These are phyloP conservation scores for Siniperca knerii DNA, from an alignment of 2,113 vertebrate species.

Conservation along the genomic window DNA sequence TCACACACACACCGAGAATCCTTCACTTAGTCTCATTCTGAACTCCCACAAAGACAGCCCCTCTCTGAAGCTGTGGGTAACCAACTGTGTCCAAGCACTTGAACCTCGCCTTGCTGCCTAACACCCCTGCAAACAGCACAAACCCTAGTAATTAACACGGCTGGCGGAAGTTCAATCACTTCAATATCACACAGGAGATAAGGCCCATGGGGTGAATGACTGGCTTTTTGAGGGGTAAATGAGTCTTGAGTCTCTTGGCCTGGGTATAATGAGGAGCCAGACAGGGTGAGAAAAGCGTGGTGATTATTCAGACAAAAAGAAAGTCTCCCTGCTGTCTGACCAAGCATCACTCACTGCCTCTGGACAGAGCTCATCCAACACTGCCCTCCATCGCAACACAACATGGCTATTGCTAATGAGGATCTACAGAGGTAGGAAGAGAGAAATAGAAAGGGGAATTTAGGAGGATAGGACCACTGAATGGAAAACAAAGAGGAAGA, in stretches of 20 bases:
- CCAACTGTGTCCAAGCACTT: constrained; percentile 26
- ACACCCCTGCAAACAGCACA: background rate
- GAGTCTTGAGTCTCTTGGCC: constrained; percentile 27
- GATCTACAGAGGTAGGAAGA: constrained; percentile 23
- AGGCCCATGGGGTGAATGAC: constrained; percentile 24
- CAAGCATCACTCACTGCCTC: constrained; percentile 23
- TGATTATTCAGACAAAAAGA: constrained; percentile 40
- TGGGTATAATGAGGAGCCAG: constrained; percentile 10
- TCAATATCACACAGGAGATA: constrained; percentile 14
- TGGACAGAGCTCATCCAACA: constrained; percentile 20
- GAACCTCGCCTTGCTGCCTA: constrained; percentile 6
- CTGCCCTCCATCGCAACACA: constrained; percentile 25
- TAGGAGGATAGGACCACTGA: constrained; percentile 6
- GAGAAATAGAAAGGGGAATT: constrained; percentile 6
- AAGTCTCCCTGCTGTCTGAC: constrained; percentile 15
- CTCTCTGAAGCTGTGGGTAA: constrained; percentile 3
- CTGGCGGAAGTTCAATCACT: constrained; percentile 18
- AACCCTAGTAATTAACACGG: constrained; percentile 7
- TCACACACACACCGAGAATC: constrained; percentile 15
- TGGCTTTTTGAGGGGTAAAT: constrained; percentile 36
- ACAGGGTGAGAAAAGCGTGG: constrained; percentile 2
- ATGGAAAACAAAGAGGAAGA: constrained; percentile 12
- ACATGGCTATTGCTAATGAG: constrained; percentile 38
- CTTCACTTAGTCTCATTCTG: constrained; percentile 29
- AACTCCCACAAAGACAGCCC: constrained; percentile 9